phyloP scores from a whole-genome alignment of 2,113 vertebrate species.

The Triplophysa tibetana region DNA sequence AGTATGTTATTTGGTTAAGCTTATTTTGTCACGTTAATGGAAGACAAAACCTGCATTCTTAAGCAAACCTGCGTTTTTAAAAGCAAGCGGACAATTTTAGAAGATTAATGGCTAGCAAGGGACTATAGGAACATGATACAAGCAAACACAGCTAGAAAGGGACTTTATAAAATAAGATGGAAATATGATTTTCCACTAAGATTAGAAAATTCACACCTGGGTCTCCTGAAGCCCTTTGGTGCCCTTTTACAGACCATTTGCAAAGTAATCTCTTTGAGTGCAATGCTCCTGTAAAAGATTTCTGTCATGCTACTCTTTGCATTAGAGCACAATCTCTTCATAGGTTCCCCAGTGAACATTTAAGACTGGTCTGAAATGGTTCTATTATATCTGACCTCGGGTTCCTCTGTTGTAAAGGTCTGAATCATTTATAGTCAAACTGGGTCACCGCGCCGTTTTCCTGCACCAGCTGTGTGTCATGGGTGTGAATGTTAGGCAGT shows the following conservation, averaged over 20 bases:
- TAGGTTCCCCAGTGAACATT: slow-evolving; percentile 22
- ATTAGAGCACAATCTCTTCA: slow-evolving; percentile 10
- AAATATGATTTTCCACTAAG: background rate
- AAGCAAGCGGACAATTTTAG: too few species aligned
- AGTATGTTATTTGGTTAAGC: too few species aligned
- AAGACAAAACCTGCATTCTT: too few species aligned
- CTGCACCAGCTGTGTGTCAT: background rate
- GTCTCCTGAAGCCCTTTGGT: background rate
- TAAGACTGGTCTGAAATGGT: slow-evolving; percentile 12
- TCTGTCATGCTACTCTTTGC: slow-evolving; percentile 17
- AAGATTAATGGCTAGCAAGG: too few species aligned
- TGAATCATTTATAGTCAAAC: slow-evolving; percentile 20
- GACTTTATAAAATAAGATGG: background rate
- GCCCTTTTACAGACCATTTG: slow-evolving; percentile 14
- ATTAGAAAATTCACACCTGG: background rate
- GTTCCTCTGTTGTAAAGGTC: slow-evolving; percentile 1
- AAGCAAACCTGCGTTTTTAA: too few species aligned
- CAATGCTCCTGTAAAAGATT: background rate
- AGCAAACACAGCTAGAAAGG: too few species aligned
- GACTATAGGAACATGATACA: too few species aligned
- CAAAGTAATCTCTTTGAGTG: background rate
- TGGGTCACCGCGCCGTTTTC: slow-evolving; percentile 8
- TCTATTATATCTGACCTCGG: slow-evolving; percentile 28
- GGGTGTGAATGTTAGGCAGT: background rate
- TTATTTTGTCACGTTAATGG: too few species aligned